These are phyloP conservation scores for Sebastes itinus DNA, from an alignment of 2,797 vertebrate genomes.

Conservation along the genomic window DNA sequence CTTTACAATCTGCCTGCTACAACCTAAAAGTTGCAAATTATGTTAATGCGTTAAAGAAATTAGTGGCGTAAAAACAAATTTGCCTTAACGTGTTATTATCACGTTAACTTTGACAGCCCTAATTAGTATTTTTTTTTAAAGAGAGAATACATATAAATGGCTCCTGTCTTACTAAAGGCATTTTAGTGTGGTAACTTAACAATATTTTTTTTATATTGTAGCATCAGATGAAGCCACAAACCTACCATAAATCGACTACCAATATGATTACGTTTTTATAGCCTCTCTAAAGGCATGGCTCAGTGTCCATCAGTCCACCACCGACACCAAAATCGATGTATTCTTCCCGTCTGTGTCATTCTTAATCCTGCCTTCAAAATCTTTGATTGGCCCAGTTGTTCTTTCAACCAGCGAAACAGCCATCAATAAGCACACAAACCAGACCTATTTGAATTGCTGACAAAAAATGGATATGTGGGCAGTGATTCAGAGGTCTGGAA, in stretches of 20 bases:
- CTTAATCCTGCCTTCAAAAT: background rate
- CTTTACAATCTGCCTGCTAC: too few relatives aligned
- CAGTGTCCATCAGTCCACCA: background rate
- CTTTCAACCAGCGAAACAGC: background rate
- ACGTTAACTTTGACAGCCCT: too few relatives aligned
- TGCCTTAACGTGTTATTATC: too few relatives aligned
- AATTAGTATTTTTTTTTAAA: background rate
- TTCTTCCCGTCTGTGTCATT: background rate
- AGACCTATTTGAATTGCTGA: conserved; percentile 8
- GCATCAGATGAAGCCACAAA: background rate
- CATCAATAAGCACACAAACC: background rate
- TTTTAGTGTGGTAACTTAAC: background rate
- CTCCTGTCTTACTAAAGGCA: background rate
- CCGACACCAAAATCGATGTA: background rate
- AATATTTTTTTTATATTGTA: background rate
- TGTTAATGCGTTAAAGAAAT: too few relatives aligned
- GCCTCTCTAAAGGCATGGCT: background rate
- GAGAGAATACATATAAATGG: background rate
- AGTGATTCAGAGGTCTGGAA: conserved; percentile 9
- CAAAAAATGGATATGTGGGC: background rate
- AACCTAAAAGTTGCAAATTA: too few relatives aligned
- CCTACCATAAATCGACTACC: background rate
- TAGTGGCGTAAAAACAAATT: too few relatives aligned
- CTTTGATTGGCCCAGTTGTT: background rate
- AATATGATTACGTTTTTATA: background rate